These are phyloP conservation scores for Eubasilissa regina DNA, from an alignment of 1,140 invertebrate species.

Conservation along the genomic window DNA sequence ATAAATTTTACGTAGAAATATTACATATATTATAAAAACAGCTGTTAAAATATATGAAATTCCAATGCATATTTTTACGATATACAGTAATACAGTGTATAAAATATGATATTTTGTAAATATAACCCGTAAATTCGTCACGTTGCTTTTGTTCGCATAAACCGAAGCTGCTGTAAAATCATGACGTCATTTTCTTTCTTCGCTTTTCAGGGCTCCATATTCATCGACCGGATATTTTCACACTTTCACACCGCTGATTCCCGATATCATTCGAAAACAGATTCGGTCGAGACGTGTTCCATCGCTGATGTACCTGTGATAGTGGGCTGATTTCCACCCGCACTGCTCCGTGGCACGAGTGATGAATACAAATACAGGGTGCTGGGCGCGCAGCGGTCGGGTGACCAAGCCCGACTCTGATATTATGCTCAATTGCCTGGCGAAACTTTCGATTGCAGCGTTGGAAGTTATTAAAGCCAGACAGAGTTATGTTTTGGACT, in stretches of 20 bases:
- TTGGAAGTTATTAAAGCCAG: not conserved
- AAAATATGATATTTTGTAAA: no score
- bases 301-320: constrained; percentile 2
- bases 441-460: constrained; percentile 11
- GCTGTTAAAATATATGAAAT: no score
- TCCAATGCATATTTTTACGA: no score
- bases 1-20: no score
- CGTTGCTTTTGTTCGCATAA: not conserved
- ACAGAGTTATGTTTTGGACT: no score
- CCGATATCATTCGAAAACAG: constrained; percentile 47
- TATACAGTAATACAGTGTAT: no score
- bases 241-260: constrained; percentile 24
- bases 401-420: constrained; percentile 3
- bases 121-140: no score
- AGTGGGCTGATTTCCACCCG: constrained; percentile 12
- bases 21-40: no score
- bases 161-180: not conserved
- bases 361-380: constrained; percentile 42
- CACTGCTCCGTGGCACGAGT: not conserved
- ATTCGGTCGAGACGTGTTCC: constrained; percentile 31
- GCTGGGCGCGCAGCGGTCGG: not conserved
- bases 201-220: constrained; percentile 7
- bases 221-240: constrained; percentile 23
- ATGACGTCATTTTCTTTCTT: not conserved
- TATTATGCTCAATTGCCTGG: constrained; percentile 4